Conservation (phyloP, 2,888 invertebrate genomes). For the Itoplectis maculator region DNA sequence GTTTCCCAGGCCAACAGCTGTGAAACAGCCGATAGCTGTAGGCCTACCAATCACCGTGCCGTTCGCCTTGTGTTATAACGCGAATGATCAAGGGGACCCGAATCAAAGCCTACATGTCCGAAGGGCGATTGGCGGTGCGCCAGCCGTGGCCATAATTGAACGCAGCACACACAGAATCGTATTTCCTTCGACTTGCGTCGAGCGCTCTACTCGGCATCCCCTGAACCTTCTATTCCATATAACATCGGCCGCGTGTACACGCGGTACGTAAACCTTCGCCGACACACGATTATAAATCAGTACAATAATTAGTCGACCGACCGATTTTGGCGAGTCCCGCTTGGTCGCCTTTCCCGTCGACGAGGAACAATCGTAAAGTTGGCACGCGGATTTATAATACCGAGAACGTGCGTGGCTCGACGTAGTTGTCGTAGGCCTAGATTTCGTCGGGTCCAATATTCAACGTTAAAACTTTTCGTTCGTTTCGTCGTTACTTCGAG, state of each 20-base stretch:
- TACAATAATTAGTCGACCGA: constrained; percentile 60
- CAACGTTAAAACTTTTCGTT: background rate
- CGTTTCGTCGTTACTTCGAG: background rate
- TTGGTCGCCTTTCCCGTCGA: constrained; percentile 50
- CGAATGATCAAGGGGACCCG: constrained; percentile 68
- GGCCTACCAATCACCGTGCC: background rate
- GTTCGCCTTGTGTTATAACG: background rate
- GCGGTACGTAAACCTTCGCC: constrained; percentile 26
- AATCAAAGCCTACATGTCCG: constrained; percentile 71
- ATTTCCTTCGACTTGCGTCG: constrained; percentile 67
- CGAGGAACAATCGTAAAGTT: constrained; percentile 58
- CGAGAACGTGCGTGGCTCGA: constrained; percentile 19
- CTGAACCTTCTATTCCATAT: background rate
- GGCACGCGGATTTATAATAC: constrained; percentile 49
- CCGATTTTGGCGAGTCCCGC: constrained; percentile 44
- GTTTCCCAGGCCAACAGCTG: background rate
- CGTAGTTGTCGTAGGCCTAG: background rate
- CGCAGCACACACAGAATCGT: constrained; percentile 60
- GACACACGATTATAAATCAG: constrained; percentile 57
- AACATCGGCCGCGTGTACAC: constrained; percentile 27
- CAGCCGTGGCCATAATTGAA: constrained; percentile 78
- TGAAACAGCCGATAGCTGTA: background rate
- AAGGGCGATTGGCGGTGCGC: constrained; percentile 76
- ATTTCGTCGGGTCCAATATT: background rate
- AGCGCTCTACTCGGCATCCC: background rate